Percentiles rank a stretch among this genome's conserved stretches.
Evolutionary conservation across 2,888 invertebrate species (phyloP).

Genomic region (Dioctria linearis): DNA sequence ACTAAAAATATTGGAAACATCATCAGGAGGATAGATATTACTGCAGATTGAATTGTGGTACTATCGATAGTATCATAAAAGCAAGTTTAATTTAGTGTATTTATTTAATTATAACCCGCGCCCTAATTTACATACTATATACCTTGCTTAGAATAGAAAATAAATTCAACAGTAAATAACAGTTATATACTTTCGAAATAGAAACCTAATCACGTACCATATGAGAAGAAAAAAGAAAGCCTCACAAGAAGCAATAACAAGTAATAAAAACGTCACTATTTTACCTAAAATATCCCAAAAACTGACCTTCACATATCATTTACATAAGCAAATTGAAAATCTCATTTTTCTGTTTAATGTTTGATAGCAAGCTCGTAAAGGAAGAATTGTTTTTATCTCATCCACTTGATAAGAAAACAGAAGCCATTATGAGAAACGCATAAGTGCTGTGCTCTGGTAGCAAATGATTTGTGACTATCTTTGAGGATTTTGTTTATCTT

Average conservation of each 20-base stretch:
- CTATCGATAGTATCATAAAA: too few relatives aligned
- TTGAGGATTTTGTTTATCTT: constrained; percentile 16
- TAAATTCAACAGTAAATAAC: too few relatives aligned
- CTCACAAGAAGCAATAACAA: too few relatives aligned
- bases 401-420: constrained; percentile 23
- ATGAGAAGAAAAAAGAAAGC: neutral
- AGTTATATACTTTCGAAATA: too few relatives aligned
- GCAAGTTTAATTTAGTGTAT: too few relatives aligned
- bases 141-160: too few relatives aligned
- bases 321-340: neutral
- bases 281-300: neutral
- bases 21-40: too few relatives aligned
- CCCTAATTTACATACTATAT: too few relatives aligned
- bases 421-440: neutral
- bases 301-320: neutral
- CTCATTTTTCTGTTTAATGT: neutral
- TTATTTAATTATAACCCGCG: too few relatives aligned
- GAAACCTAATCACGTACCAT: neutral
- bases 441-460: too few relatives aligned
- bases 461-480: neutral
- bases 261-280: neutral
- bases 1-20: too few relatives aligned
- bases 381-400: neutral
- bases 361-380: neutral
- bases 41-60: too few relatives aligned